A percentile compares a stretch with the other conserved stretches of the same genome.
phyloP scores from a whole-genome alignment of 2,888 invertebrate species.

The Cryptocheilus praepositus region DNA sequence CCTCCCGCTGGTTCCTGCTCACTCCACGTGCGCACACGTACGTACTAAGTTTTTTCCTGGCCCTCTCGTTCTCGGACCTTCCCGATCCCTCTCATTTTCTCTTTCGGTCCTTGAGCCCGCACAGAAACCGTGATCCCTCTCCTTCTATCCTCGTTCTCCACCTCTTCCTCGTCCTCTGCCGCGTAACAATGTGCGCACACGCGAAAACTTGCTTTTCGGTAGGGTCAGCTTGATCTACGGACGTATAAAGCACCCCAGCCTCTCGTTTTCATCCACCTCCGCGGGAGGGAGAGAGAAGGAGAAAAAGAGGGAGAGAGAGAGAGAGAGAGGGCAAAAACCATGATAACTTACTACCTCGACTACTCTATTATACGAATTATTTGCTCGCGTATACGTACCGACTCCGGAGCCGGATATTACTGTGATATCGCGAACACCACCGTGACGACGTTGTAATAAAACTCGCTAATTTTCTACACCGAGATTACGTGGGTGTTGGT shows the following conservation, averaged over 20 bases:
- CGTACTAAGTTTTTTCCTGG: conserved; percentile 27
- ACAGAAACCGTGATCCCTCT: conserved; percentile 31
- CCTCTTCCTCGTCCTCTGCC: conserved; percentile 12
- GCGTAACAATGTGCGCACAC: conserved; percentile 26
- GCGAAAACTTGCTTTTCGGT: conserved; percentile 43
- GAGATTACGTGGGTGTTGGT: background rate
- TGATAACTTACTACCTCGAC: conserved; percentile 41
- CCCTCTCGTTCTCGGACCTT: conserved; percentile 13
- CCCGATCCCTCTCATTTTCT: conserved; percentile 9
- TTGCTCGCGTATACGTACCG: conserved; percentile 5
- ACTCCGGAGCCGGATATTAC: conserved; percentile 4
- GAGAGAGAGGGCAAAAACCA: conserved; percentile 31
- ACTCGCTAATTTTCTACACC: conserved; percentile 15
- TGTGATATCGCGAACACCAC: conserved; percentile 5
- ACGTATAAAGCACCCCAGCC: conserved; percentile 25
- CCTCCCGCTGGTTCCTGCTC: conserved; percentile 16
- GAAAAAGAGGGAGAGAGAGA: conserved; percentile 27
- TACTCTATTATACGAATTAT: conserved; percentile 45
- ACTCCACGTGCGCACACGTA: conserved; percentile 33
- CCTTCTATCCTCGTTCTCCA: conserved; percentile 15
- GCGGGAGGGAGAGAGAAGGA: background rate
- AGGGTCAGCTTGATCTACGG: conserved; percentile 49
- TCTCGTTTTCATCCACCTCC: conserved; percentile 7
- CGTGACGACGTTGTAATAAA: conserved; percentile 19
- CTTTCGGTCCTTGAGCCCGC: background rate